Percentiles rank a stretch among this genome's conserved stretches.
phyloP scores from a whole-genome alignment of 2,113 vertebrate species.

The Notothenia rossii region DNA sequence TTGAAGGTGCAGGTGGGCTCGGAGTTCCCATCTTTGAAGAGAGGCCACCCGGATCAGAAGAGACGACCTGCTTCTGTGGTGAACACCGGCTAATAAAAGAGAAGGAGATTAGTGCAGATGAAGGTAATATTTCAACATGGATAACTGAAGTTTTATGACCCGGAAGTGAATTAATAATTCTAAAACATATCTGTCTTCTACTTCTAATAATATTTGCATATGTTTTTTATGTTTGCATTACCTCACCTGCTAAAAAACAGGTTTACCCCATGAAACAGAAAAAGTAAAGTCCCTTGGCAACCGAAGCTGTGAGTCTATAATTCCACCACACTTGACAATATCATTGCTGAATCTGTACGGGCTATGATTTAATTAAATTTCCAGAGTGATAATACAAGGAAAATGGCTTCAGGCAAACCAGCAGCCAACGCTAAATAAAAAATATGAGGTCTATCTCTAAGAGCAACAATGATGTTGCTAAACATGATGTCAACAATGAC shows the following conservation, averaged over 20 bases:
- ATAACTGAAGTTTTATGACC: background rate
- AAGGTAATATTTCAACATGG: conserved; percentile 20
- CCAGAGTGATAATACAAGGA: background rate
- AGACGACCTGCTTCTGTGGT: conserved; percentile 54
- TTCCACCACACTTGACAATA: conserved; percentile 17
- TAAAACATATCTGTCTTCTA: background rate
- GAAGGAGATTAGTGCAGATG: conserved; percentile 43
- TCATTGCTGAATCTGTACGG: conserved; percentile 19
- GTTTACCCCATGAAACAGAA: background rate
- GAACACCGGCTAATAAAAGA: conserved; percentile 56
- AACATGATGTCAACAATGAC: conserved; percentile 9
- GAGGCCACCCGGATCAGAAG: conserved; percentile 56
- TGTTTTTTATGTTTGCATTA: background rate
- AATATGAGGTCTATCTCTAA: background rate
- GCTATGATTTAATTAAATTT: conserved; percentile 27
- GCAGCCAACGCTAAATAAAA: conserved; percentile 25
- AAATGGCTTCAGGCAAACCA: conserved; percentile 31
- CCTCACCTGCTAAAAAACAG: conserved; percentile 22
- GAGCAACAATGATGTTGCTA: background rate
- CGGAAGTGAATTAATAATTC: background rate
- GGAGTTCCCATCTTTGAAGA: conserved; percentile 66
- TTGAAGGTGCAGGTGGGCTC: conserved; percentile 72
- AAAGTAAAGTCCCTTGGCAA: conserved; percentile 23
- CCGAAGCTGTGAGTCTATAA: background rate
- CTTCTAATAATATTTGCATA: background rate